Percentiles rank a stretch among this genome's conserved stretches.
phyloP scores from a whole-genome alignment of 53 echinoderm and acorn worm species.

The Paracentrotus lividus region DNA sequence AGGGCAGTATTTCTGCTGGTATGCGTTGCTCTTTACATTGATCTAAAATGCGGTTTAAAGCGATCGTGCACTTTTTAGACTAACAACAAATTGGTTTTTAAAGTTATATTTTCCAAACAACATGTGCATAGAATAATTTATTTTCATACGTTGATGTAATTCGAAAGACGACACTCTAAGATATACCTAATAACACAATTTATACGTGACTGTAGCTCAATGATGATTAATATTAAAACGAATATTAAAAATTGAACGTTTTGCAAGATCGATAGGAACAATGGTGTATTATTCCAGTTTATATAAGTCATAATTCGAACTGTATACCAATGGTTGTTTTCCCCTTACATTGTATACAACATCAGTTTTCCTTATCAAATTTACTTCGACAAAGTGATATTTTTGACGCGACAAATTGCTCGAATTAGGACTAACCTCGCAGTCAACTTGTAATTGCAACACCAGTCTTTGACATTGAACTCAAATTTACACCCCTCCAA shows the following conservation, averaged over 20 bases:
- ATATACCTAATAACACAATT: neutral
- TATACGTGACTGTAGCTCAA: neutral
- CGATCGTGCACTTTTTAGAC: neutral
- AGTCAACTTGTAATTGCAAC: slow-evolving; percentile 25
- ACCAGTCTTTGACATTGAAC: slow-evolving; percentile 58
- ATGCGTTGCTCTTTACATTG: neutral
- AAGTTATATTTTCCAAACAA: neutral
- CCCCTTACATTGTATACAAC: neutral
- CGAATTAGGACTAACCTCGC: slow-evolving; percentile 50
- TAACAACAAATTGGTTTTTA: too few species aligned
- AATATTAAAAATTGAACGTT: neutral
- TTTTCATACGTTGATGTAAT: too few species aligned
- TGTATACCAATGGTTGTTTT: neutral
- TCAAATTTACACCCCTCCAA: slow-evolving; percentile 55
- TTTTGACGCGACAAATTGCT: slow-evolving; percentile 63
- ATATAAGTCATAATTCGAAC: slow-evolving; percentile 9
- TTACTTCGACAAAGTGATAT: slow-evolving; percentile 37
- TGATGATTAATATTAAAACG: neutral
- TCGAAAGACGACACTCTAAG: too few species aligned
- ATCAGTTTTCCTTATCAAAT: slow-evolving; percentile 41
- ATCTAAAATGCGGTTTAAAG: neutral
- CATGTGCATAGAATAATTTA: too few species aligned
- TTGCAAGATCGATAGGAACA: neutral
- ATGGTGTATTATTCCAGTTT: neutral
- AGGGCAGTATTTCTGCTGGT: neutral